Base-by-base conservation (phyloP, 2,888 invertebrate genomes). In the Amiota minor region DNA sequence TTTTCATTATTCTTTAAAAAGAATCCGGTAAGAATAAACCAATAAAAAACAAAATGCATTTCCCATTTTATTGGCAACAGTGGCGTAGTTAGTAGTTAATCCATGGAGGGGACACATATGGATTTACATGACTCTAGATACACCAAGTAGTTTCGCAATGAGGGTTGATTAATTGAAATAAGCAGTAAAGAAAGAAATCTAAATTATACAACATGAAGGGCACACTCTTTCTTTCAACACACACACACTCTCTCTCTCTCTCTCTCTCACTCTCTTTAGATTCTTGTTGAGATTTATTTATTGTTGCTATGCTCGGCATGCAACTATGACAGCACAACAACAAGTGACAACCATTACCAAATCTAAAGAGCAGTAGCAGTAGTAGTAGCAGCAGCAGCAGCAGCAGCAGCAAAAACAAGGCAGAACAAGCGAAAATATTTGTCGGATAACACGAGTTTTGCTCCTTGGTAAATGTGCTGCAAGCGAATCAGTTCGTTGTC, bases 401-500 rank as follows among this genome's bases (percentile, higher is more conserved):
- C 76, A 79, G 77, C 76, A 78, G 79, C 75, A 78, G 83, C 85
- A 85, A 83, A 86, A 87, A 16, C n/a, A 53, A 16, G 53, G n/a
- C 14, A 53, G 16, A 53, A 53, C 59, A 59, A 59, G 35, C 35
- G 35, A 2, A 59, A 59, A 59, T 20, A 9, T 35, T 35, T 35
- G 35, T 35, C 12, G 62, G 35, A n/a, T 35, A 67, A 46, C 64
- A 67, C 45, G 49, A 67, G 46, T 67, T 87, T 87, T 88, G 86
- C 88, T 87, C 86, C 84, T 87, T 88, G 86, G 83, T 85, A 86
- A 88, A 87, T 20, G 50, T 9, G 47, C 12, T 50, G 49, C 81
- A 80, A 73, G 75, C 77, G 75, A 82, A 81, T 86, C 86, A 88
- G 86, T 87, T 84, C 87, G 87, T 86, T 81, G 79, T 81, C 86